These are phyloP conservation scores for Cotesia chilonis DNA, from an alignment of 1,140 invertebrate species.

Conservation along the genomic window DNA sequence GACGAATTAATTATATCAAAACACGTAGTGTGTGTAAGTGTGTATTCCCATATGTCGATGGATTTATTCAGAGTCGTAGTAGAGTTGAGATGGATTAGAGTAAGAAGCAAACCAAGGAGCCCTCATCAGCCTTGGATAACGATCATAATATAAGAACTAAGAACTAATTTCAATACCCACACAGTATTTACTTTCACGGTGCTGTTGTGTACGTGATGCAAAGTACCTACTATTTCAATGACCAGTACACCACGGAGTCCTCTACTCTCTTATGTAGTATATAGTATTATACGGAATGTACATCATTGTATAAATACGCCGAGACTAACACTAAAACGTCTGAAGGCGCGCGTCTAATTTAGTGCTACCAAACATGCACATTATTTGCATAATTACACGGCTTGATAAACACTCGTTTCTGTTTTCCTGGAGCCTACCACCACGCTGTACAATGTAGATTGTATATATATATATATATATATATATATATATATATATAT, in stretches of 20 bases:
- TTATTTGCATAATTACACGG: constrained; percentile 49
- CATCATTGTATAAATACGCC: constrained; percentile 2
- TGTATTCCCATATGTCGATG: not conserved
- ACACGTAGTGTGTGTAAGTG: constrained; percentile 1
- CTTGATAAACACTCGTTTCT: constrained; percentile 47
- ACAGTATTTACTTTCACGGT: constrained; percentile 25
- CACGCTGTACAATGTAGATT: too few species aligned
- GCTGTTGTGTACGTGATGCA: not conserved
- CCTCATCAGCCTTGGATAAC: constrained; percentile 29
- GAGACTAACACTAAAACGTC: constrained; percentile 24
- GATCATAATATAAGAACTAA: constrained; percentile 19
- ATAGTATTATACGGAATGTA: not conserved
- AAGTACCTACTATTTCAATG: not conserved
- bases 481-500: too few species aligned
- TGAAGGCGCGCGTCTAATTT: constrained; percentile 45
- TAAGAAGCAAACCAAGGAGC: not conserved
- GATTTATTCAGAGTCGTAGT: not conserved
- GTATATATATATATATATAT: too few species aligned
- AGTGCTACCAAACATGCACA: constrained; percentile 49
- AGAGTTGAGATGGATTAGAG: too few species aligned
- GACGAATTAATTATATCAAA: constrained; percentile 30
- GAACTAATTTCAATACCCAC: constrained; percentile 15
- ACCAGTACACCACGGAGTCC: not conserved
- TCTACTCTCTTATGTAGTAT: constrained; percentile 4
- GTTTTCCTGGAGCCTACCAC: constrained; percentile 38